Evolutionary conservation across 2,113 vertebrate genomes (phyloP), one percentile per base, ranked within the genome.

Genomic region (Myanophis thanlyinensis): DNA sequence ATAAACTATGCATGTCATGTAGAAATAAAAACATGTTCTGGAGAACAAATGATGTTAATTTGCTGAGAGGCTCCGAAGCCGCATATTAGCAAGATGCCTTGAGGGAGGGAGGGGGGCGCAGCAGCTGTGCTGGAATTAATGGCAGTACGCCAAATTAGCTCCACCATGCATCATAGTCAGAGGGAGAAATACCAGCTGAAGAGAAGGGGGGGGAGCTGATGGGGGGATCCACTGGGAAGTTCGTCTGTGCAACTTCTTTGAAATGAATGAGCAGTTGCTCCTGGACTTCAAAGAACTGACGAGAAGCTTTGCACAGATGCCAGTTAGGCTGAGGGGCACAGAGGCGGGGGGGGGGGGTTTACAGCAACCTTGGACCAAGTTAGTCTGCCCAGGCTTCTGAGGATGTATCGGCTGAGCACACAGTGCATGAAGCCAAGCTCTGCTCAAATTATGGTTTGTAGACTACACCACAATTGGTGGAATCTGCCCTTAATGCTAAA

Each of bases 41-140:
- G 98, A 98, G 98, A 99, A 98, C 98, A 98, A 99, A 99, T 98
- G 98, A 98, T 98, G 98, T 98, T 99, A 98, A 98, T 99, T 98
- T 98, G 98, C 98, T 97, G 98, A 95, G 96, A 97, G 98, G 98
- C 98, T 98, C 98, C 97, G 96, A 98, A 98, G 98, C 98, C 96
- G 98, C 97, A 98, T 98, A 98, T 98, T 98, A 98, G 98, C 98
- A 95, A 97, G 97, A 98, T 97, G 98, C 98, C 98, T 98, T 98
- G 97, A 97, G 98, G 98, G 98, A 97, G 96, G 97, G 97, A 95
- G 97, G 98, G 59, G 44, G 59, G 27, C 1, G 44, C 52, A 95
- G 98, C 99, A 99, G 98, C 98, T 99, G 98, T 98, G 97, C 98
- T 98, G 98, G 98, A 98, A 98, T 98, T 98, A 98, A 98, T 98